Base-by-base conservation (phyloP, 2,797 vertebrate species). In the Enteromius paludinosus region DNA sequence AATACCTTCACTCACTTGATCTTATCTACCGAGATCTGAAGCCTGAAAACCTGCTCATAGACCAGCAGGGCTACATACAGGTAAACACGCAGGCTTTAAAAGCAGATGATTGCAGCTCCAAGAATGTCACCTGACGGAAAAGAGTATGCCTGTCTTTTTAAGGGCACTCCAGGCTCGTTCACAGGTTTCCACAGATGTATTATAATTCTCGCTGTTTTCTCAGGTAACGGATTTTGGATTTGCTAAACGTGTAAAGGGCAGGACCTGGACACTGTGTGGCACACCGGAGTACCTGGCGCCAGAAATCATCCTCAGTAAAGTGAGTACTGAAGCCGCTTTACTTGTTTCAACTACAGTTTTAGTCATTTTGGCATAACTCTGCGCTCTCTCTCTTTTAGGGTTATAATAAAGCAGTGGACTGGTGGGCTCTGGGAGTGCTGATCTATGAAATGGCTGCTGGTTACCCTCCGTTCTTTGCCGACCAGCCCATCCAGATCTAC, bases 371-470 rank as follows among this genome's bases (percentile, higher is more conserved):
- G 61, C 30, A 15, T 52, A 47, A 20, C 47, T 23, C 0, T 17
- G 20, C 23, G 69, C 14, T 47, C 38, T 69, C 47, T 25, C 3
- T 33, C 17, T 33, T 4, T 11, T 15, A 96, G 97, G 97, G 96
- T 90, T 98, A 98, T 93, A 98, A 98, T 92, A 97, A 98, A 91
- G 97, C 97, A 0, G 97, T 98, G 92, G 97, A 98, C 88, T 98
- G 97, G 97, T 98, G 97, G 97, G 97, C 97, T 69, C 92, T 98
- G 52, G 97, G 97, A 10, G 96, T 98, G 78, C 95, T 98, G 86
- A 97, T 98, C 91, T 98, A 98, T 84, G 98, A 99, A 94, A 99
- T 99, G 98, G 98, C 98, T 80, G 98, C 98, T 86, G 98, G 98
- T 85, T 98, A 98, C 87, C 97, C 97, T 0, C 97, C 97, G 4